A percentile compares a stretch with the other conserved stretches of the same genome.
These are phyloP conservation scores for Oscheius sp. DNA, from an alignment of 2,888 invertebrate genomes.

Conservation along the genomic window DNA sequence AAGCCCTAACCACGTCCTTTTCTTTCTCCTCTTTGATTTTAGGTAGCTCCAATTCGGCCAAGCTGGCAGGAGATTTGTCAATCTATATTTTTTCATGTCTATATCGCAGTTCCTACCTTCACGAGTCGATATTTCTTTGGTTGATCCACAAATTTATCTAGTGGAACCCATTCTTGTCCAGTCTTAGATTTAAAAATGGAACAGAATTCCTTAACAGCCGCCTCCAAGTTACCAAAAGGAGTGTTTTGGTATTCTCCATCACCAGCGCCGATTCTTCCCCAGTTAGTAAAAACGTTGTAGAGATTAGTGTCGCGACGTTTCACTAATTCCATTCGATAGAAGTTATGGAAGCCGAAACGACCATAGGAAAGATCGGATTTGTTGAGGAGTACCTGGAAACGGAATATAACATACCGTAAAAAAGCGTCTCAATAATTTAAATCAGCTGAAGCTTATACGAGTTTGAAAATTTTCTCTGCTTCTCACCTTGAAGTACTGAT, in stretches of 20 bases:
- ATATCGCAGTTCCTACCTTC: slow-evolving; percentile 44
- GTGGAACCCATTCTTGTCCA: slow-evolving; percentile 71
- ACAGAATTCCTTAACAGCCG: slow-evolving; percentile 74
- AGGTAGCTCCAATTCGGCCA: slow-evolving; percentile 40
- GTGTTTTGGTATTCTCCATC: slow-evolving; percentile 53
- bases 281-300: slow-evolving; percentile 74
- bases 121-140: slow-evolving; percentile 74
- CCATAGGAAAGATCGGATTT: slow-evolving; percentile 73
- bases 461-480: too few species aligned
- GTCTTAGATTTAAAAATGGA: slow-evolving; percentile 74
- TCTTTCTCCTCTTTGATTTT: slow-evolving; percentile 33
- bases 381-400: slow-evolving; percentile 71
- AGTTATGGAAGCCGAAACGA: slow-evolving; percentile 73
- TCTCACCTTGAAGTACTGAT: slow-evolving; percentile 49
- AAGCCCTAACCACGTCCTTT: slow-evolving; percentile 35
- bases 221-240: slow-evolving; percentile 43
- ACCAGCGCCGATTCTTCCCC: slow-evolving; percentile 74
- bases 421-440: not conserved
- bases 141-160: slow-evolving; percentile 59
- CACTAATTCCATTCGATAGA: slow-evolving; percentile 75
- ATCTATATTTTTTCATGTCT: not conserved
- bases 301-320: slow-evolving; percentile 72
- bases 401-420: too few species aligned
- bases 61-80: slow-evolving; percentile 15
- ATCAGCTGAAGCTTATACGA: not conserved